Evolutionary conservation across 2,888 invertebrate species (phyloP), one percentile per base, ranked within the genome.

Genomic region (Miltochrista miniata): DNA sequence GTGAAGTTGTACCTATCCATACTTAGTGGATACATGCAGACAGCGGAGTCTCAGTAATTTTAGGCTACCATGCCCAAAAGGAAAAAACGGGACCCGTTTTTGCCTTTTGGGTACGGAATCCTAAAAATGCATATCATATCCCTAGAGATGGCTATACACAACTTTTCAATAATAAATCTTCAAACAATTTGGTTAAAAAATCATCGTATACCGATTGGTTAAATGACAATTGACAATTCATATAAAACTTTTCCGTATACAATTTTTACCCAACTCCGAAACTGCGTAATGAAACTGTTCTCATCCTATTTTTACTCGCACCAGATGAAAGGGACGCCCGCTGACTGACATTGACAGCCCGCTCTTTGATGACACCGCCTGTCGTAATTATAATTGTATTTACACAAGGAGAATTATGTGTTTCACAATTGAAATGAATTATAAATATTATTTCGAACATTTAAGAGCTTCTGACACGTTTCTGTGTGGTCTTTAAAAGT

Each of bases 381-480:
- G 36, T 34, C 48, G 43, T 51, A 47, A 51, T 51, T 14, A 30
- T 51, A 56, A 63, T 62, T 44, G 48, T 62, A 51, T 64, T 38
- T 62, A 51, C 50, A 64, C 64, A 64, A 64, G 31, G 44, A 39
- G 43, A 49, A 39, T 49, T 48, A 42, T 43, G 51, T 43, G 41
- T 51, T 51, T 51, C 41, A 39, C 46, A 46, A 45, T 51, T 51
- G 38, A 33, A 37, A 11, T 31, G 34, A 46, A 43, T 51, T 42
- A 47, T 38, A 33, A 51, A 47, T 39, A 42, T 51, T 24, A 38
- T 47, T 39, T 34, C 15, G 35, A 37, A 38, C 38, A 10, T n/a
- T 13, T 51, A 39, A 51, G 51, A 43, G 43, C 33, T 46, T 46
- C 46, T 43, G n/a, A 15, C 29, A 13, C 9, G 12, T 45, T 44